These are phyloP conservation scores for Todiramphus chloris DNA, from an alignment of 2,113 vertebrate genomes.

Conservation along the genomic window DNA sequence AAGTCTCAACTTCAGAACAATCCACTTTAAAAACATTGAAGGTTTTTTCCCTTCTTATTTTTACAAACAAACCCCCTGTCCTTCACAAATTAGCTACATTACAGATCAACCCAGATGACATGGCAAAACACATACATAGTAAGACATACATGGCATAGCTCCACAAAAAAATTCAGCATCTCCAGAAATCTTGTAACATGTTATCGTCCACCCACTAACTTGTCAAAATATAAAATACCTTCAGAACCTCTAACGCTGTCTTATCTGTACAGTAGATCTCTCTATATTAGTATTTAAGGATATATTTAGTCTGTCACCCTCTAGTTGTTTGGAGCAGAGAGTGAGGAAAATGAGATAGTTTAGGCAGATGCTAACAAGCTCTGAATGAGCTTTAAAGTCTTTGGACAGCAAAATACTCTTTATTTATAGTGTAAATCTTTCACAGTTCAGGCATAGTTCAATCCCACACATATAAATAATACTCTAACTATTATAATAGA, in stretches of 20 bases:
- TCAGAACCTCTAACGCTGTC: background rate
- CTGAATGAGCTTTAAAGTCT: background rate
- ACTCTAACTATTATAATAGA: background rate
- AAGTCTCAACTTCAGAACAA: background rate
- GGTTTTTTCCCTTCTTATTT: background rate
- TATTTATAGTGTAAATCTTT: conserved; percentile 29
- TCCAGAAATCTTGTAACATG: background rate
- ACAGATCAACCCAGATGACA: background rate
- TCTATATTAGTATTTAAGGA: background rate
- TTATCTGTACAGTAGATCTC: background rate
- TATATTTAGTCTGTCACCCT: background rate
- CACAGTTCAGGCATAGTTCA: conserved; percentile 63
- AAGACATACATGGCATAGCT: background rate
- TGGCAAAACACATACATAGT: background rate
- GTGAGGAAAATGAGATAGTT: background rate
- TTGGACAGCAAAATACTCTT: conserved; percentile 10
- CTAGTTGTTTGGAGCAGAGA: background rate
- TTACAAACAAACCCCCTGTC: background rate
- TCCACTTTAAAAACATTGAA: background rate
- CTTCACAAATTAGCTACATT: background rate
- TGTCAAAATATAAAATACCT: background rate
- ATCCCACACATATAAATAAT: conserved; percentile 39
- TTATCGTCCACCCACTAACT: background rate
- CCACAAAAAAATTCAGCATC: background rate
- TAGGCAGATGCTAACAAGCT: conserved; percentile 7